These are phyloP conservation scores for Lasioglossum zephyrum DNA, from an alignment of 2,888 invertebrate genomes.

Conservation along the genomic window DNA sequence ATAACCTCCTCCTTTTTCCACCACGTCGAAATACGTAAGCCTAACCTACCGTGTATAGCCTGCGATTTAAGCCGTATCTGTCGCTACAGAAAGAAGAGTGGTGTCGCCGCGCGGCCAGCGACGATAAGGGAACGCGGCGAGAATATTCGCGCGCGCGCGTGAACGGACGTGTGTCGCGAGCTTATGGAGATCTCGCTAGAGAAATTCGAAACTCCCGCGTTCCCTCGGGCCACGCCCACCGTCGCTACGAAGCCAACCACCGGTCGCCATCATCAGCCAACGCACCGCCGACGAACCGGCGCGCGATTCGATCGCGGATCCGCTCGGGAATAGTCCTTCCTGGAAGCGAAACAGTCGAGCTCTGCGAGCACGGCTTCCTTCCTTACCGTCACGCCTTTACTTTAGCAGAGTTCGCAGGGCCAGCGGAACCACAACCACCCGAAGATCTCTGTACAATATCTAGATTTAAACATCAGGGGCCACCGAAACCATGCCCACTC, in stretches of 20 bases:
- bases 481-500: background rate
- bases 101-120: conserved; percentile 42
- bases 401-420: background rate
- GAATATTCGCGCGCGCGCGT: conserved; percentile 20
- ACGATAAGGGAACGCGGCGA: conserved; percentile 11
- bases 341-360: background rate
- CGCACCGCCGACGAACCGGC: conserved; percentile 21
- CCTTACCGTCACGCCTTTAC: background rate
- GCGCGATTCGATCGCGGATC: conserved; percentile 6
- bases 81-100: conserved; percentile 35
- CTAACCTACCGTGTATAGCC: conserved; percentile 78
- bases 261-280: conserved; percentile 24
- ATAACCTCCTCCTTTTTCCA: conserved; percentile 46
- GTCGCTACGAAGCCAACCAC: background rate
- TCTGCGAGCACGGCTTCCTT: background rate
- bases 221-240: conserved; percentile 2
- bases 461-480: background rate
- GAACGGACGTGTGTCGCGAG: conserved; percentile 33
- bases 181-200: background rate
- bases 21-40: conserved; percentile 41
- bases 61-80: conserved; percentile 70
- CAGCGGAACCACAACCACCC: background rate
- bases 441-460: background rate
- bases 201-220: conserved; percentile 1
- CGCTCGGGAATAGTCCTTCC: conserved; percentile 2